These are phyloP conservation scores for Drosophila pseudotakahashii DNA, from an alignment of 2,888 invertebrate genomes.

Conservation along the genomic window DNA sequence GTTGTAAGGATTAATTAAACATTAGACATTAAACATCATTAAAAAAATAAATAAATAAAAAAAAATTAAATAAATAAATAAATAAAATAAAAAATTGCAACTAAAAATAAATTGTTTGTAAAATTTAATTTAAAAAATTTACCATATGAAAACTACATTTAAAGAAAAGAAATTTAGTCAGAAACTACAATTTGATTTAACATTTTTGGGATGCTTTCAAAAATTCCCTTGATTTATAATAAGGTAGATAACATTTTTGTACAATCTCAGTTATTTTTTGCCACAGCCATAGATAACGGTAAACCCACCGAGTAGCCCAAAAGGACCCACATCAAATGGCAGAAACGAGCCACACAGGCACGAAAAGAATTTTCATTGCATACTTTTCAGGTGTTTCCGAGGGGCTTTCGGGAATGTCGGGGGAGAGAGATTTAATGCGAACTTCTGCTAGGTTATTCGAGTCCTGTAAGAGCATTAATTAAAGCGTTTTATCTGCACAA, in stretches of 20 bases:
- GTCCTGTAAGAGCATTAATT: slow-evolving; percentile 63
- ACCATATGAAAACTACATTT: too few species aligned
- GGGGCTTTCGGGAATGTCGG: neutral
- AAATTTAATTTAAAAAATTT: too few species aligned
- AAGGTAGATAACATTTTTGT: neutral
- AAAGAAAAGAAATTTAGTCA: neutral
- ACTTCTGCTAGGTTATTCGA: slow-evolving; percentile 32
- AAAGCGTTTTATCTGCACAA: slow-evolving; percentile 71
- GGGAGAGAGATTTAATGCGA: slow-evolving; percentile 25
- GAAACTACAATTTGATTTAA: neutral
- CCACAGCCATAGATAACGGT: neutral
- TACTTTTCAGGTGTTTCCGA: slow-evolving; percentile 61
- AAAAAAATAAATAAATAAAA: too few species aligned
- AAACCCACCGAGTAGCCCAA: slow-evolving; percentile 6
- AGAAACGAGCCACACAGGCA: slow-evolving; percentile 4
- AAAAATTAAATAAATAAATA: too few species aligned
- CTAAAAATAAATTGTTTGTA: too few species aligned
- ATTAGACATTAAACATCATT: too few species aligned
- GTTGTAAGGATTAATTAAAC: too few species aligned
- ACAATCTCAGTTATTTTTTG: too few species aligned
- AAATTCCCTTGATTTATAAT: neutral
- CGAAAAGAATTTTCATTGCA: slow-evolving; percentile 48
- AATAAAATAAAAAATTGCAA: too few species aligned
- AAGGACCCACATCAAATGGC: slow-evolving; percentile 13
- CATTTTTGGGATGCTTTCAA: neutral